phyloP scores from a whole-genome alignment of 2,113 vertebrate genomes.

The Microcebus lehilahytsara region DNA sequence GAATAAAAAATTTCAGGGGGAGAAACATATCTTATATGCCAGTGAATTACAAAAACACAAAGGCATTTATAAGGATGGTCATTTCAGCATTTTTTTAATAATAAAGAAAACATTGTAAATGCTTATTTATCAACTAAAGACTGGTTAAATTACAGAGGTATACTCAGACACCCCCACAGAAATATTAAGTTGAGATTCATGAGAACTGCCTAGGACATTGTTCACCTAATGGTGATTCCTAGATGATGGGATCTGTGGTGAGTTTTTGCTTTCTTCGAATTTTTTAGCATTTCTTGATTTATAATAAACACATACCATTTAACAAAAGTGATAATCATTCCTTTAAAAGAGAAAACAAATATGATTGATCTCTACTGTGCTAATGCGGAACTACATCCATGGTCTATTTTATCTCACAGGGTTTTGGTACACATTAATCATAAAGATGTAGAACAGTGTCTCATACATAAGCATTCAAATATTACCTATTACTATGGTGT shows the following conservation, averaged over 20 bases:
- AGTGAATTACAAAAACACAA: slow-evolving; percentile 9
- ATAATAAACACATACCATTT: not conserved
- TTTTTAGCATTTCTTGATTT: slow-evolving; percentile 17
- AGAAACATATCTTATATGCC: not conserved
- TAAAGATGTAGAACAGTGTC: not conserved
- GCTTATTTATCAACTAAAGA: not conserved
- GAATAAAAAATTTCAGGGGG: not conserved
- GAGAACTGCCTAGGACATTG: not conserved
- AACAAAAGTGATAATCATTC: not conserved
- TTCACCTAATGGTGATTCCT: not conserved
- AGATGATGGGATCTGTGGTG: not conserved
- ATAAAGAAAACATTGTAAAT: not conserved
- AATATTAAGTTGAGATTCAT: not conserved
- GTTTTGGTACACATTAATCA: not conserved
- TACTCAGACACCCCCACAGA: not conserved
- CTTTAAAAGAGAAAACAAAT: slow-evolving; percentile 21
- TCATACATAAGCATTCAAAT: not conserved
- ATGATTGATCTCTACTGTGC: not conserved
- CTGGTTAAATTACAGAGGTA: not conserved
- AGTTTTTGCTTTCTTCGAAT: not conserved
- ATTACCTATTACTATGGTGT: not conserved
- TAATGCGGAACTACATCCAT: not conserved
- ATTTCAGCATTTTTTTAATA: not conserved
- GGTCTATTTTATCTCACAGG: not conserved
- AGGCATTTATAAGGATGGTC: not conserved